These are phyloP conservation scores for Liparis tanakae DNA, from an alignment of 2,797 vertebrate genomes.

Conservation along the genomic window DNA sequence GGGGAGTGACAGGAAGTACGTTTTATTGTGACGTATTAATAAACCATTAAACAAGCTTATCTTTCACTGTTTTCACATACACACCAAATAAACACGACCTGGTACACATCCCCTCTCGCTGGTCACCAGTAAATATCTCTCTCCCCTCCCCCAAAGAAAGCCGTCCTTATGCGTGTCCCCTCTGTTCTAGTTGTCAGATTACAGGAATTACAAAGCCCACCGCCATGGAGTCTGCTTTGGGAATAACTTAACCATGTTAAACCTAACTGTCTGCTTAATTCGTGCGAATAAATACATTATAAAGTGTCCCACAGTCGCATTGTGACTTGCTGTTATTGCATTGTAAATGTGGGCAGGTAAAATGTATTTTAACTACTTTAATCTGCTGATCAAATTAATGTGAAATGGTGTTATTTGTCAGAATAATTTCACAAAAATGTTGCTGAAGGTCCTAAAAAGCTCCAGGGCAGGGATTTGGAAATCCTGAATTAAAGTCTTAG, in stretches of 20 bases:
- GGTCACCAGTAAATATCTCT: neutral
- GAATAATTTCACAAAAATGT: slow-evolving; percentile 8
- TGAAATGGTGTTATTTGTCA: slow-evolving; percentile 15
- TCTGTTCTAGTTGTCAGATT: slow-evolving; percentile 37
- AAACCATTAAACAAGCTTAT: neutral
- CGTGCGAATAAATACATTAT: slow-evolving; percentile 31
- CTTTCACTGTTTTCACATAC: neutral
- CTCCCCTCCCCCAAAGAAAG: slow-evolving; percentile 2
- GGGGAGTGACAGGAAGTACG: slow-evolving; percentile 1
- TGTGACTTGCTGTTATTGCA: neutral
- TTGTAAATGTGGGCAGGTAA: neutral
- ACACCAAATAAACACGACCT: neutral
- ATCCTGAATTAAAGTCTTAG: slow-evolving; percentile 14
- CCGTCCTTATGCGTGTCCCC: slow-evolving; percentile 14
- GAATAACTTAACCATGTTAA: slow-evolving; percentile 21
- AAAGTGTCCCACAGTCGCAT: slow-evolving; percentile 5
- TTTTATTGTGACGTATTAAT: neutral
- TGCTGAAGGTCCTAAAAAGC: neutral
- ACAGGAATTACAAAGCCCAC: slow-evolving; percentile 63
- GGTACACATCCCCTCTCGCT: neutral
- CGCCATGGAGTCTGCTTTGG: slow-evolving; percentile 19
- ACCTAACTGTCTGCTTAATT: slow-evolving; percentile 29
- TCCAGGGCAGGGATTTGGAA: slow-evolving; percentile 18
- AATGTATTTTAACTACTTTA: neutral
- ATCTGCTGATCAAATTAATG: slow-evolving; percentile 7